phyloP scores from a whole-genome alignment of 1,140 invertebrate species.

The Mycetomoellerius zeteki region DNA sequence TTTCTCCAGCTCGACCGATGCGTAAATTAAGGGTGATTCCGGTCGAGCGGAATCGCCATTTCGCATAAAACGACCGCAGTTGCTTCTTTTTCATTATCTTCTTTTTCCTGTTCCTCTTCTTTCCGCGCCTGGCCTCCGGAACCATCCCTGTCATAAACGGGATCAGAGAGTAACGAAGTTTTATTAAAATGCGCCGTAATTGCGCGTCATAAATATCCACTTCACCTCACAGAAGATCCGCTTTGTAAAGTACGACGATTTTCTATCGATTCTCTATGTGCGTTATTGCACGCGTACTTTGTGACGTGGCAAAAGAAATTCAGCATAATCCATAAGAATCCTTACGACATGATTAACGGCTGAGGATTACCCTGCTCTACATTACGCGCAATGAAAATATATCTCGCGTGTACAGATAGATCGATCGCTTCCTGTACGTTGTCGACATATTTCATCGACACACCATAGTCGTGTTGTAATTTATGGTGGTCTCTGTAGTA shows the following conservation, averaged over 20 bases:
- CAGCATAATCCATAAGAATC: not conserved
- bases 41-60: slow-evolving; percentile 70
- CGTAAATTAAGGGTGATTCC: slow-evolving; percentile 77
- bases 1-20: slow-evolving; percentile 57
- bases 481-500: not conserved
- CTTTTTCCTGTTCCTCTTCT: slow-evolving; percentile 2
- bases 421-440: slow-evolving; percentile 38
- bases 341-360: not conserved
- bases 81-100: slow-evolving; percentile 53
- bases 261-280: slow-evolving; percentile 42
- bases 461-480: slow-evolving; percentile 31
- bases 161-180: slow-evolving; percentile 65
- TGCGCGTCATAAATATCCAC: slow-evolving; percentile 69
- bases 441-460: slow-evolving; percentile 21
- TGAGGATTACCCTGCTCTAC: slow-evolving; percentile 22
- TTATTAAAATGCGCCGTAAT: slow-evolving; percentile 74
- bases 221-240: slow-evolving; percentile 27
- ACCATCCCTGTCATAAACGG: slow-evolving; percentile 58
- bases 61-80: slow-evolving; percentile 69
- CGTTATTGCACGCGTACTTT: slow-evolving; percentile 1
- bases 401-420: slow-evolving; percentile 1
- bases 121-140: slow-evolving; percentile 19
- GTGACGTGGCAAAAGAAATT: slow-evolving; percentile 2
- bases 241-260: slow-evolving; percentile 20
- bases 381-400: slow-evolving; percentile 1